Conservation (phyloP, 2,113 vertebrate species). For the Sebastes schlegelii region DNA sequence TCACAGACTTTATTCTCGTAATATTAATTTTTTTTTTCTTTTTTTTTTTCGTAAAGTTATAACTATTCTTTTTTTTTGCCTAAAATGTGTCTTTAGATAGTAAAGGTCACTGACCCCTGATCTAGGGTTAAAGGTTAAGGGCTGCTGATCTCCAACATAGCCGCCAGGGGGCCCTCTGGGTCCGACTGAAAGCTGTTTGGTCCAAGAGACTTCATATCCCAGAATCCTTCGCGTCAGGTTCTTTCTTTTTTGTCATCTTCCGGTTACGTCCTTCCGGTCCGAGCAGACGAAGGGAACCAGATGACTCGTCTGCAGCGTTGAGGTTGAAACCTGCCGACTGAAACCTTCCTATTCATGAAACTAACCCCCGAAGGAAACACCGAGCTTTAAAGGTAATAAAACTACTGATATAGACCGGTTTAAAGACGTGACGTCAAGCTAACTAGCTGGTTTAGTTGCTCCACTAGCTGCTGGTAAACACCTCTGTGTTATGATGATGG, state of each 20-base stretch:
- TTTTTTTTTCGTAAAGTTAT: no score
- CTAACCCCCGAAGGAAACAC: no score
- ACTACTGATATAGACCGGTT: neutral
- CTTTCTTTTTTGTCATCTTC: no score
- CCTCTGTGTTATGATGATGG: no score
- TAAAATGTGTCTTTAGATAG: no score
- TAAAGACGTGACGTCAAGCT: neutral
- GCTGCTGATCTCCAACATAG: neutral
- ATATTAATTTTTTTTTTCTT: no score
- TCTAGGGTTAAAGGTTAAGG: no score
- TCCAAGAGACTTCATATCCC: slow-evolving; percentile 45
- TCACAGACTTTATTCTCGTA: no score
- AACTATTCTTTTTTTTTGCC: no score
- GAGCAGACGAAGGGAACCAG: slow-evolving; percentile 25
- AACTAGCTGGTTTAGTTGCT: slow-evolving; percentile 17
- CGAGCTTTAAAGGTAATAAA: no score
- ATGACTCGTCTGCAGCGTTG: neutral
- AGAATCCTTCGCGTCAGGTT: slow-evolving; percentile 21
- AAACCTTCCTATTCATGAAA: neutral
- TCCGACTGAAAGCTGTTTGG: no score
- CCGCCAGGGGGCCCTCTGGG: neutral
- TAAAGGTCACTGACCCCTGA: no score
- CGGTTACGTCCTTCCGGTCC: neutral
- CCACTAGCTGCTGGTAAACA: neutral
- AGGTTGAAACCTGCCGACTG: neutral